Percentiles rank a stretch among this genome's conserved stretches.
Evolutionary conservation across 2,888 invertebrate genomes (phyloP).

Genomic region (Diabrotica balteata): DNA sequence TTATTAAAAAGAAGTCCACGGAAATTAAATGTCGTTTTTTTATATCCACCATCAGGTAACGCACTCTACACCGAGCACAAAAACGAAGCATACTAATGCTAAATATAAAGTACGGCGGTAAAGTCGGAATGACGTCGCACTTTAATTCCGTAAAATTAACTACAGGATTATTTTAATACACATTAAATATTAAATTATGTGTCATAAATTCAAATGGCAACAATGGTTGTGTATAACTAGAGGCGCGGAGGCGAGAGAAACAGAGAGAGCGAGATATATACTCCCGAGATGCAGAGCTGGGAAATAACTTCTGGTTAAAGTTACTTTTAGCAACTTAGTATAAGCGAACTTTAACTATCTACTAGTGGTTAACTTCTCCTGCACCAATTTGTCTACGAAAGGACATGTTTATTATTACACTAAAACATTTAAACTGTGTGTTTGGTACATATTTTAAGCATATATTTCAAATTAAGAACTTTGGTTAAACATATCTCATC

Average conservation of each 20-base stretch:
- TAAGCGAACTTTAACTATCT: too few species aligned
- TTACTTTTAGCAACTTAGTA: too few species aligned
- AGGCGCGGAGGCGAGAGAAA: conserved; percentile 15
- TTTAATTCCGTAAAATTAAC: conserved; percentile 40
- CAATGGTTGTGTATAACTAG: conserved; percentile 38
- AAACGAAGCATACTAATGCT: conserved; percentile 19
- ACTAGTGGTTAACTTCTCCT: too few species aligned
- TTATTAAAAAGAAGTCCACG: conserved; percentile 6
- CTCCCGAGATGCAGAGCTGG: conserved; percentile 4
- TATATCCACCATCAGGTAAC: conserved; percentile 16
- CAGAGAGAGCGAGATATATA: conserved; percentile 39
- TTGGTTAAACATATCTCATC: too few species aligned
- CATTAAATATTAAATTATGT: conserved; percentile 50
- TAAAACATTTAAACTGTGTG: too few species aligned
- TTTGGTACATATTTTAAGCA: too few species aligned
- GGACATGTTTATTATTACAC: too few species aligned
- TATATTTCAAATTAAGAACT: too few species aligned
- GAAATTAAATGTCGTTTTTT: not conserved
- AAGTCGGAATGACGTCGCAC: conserved; percentile 33
- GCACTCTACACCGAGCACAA: conserved; percentile 7
- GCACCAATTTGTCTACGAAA: too few species aligned
- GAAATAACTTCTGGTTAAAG: too few species aligned
- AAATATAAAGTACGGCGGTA: conserved; percentile 27
- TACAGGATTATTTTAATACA: conserved; percentile 46
- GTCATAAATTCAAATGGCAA: conserved; percentile 48